phyloP scores from a whole-genome alignment of 2,888 invertebrate genomes.

The Notodonta ziczac region DNA sequence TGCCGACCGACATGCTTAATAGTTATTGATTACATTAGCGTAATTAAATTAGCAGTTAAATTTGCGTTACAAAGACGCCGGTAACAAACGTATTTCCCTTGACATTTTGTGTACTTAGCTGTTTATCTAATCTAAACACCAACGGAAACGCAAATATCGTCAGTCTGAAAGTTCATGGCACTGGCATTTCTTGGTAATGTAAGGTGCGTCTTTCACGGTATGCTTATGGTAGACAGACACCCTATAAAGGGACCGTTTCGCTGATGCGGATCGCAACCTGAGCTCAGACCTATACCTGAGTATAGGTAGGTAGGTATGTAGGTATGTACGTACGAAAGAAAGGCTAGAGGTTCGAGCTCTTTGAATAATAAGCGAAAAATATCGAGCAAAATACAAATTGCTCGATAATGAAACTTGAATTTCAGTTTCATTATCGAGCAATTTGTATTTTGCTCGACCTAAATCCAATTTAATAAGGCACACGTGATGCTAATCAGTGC shows the following conservation, averaged over 20 bases:
- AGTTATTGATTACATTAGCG: neutral
- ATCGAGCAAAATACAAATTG: too few relatives aligned
- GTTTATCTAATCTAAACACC: slow-evolving; percentile 15
- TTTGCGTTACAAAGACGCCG: neutral
- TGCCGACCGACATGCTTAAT: too few relatives aligned
- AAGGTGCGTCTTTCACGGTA: slow-evolving; percentile 18
- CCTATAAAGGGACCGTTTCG: slow-evolving; percentile 47
- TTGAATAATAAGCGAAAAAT: slow-evolving; percentile 28
- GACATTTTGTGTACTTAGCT: slow-evolving; percentile 36
- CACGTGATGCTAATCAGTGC: slow-evolving; percentile 8
- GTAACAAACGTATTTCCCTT: slow-evolving; percentile 33
- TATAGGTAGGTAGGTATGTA: too few relatives aligned
- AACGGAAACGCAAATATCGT: slow-evolving; percentile 25
- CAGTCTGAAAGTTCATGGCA: slow-evolving; percentile 43
- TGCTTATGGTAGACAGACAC: slow-evolving; percentile 18
- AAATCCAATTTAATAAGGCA: slow-evolving; percentile 9
- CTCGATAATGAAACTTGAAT: too few relatives aligned
- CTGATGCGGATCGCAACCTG: slow-evolving; percentile 28
- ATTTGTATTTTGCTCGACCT: slow-evolving; percentile 13
- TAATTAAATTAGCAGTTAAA: neutral
- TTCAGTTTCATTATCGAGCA: slow-evolving; percentile 6
- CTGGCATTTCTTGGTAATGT: slow-evolving; percentile 46
- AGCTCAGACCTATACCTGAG: too few relatives aligned
- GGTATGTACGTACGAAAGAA: slow-evolving; percentile 17
- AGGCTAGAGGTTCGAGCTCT: slow-evolving; percentile 19